A percentile compares a stretch with the other conserved stretches of the same genome.
These are phyloP conservation scores for Clamator glandarius DNA, from an alignment of 2,797 vertebrate species.

Conservation along the genomic window DNA sequence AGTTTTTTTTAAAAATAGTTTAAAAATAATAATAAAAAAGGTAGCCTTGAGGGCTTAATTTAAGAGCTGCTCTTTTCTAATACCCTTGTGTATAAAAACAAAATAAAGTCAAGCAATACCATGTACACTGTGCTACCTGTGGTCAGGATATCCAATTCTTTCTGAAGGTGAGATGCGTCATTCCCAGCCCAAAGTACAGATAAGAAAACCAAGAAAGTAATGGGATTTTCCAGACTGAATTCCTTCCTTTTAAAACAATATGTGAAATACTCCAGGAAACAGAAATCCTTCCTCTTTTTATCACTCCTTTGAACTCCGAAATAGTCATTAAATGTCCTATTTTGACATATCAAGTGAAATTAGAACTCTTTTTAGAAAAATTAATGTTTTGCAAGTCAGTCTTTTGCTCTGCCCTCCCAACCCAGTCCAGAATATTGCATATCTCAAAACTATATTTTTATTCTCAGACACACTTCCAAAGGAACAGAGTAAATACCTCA, in stretches of 20 bases:
- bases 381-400: background rate
- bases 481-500: background rate
- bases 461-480: background rate
- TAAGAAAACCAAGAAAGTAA: background rate
- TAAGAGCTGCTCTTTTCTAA: constrained; percentile 27
- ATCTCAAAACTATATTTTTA: background rate
- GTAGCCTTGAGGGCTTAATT: constrained; percentile 7
- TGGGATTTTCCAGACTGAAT: background rate
- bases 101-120: background rate
- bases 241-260: background rate
- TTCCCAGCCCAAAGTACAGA: background rate
- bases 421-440: fast-evolving
- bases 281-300: background rate
- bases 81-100: background rate
- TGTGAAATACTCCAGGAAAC: background rate
- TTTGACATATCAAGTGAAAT: background rate
- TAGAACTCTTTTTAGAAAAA: background rate
- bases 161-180: background rate
- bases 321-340: background rate
- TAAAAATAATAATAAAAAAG: background rate
- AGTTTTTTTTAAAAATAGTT: background rate
- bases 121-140: background rate
- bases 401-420: too few species aligned
- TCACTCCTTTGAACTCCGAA: background rate
- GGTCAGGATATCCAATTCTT: background rate